phyloP scores from a whole-genome alignment of 2,888 invertebrate genomes.

The Eutolmus rufibarbis region DNA sequence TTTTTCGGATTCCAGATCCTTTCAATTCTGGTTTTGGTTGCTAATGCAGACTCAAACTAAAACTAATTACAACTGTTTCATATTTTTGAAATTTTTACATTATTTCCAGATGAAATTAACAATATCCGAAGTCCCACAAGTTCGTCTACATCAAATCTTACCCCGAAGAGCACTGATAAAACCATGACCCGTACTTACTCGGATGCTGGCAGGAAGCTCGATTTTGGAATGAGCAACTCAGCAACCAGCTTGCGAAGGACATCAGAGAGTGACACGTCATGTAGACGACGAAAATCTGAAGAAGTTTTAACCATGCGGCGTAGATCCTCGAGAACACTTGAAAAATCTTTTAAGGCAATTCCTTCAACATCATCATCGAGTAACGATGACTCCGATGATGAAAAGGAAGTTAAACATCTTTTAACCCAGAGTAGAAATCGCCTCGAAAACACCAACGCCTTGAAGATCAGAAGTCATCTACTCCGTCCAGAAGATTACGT shows the following conservation, averaged over 20 bases:
- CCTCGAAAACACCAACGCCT: conserved; percentile 60
- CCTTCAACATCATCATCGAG: conserved; percentile 61
- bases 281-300: conserved; percentile 57
- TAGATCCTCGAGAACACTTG: conserved; percentile 60
- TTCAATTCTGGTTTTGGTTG: background rate
- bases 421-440: conserved; percentile 59
- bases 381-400: conserved; percentile 59
- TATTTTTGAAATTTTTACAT: background rate
- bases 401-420: conserved; percentile 61
- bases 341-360: conserved; percentile 59
- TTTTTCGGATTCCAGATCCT: background rate
- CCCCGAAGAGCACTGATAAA: conserved; percentile 56
- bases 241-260: conserved; percentile 60
- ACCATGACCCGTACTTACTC: conserved; percentile 44
- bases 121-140: conserved; percentile 52
- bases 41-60: background rate
- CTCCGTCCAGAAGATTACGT: conserved; percentile 63
- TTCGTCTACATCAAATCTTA: conserved; percentile 57
- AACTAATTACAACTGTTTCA: background rate
- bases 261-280: conserved; percentile 61
- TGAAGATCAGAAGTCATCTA: conserved; percentile 62
- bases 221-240: conserved; percentile 60
- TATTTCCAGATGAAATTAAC: conserved; percentile 50
- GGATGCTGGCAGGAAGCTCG: conserved; percentile 57
- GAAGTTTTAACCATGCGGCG: conserved; percentile 48